Conservation (phyloP, 2,797 vertebrate species). For the Helicolenus hilgendorfi region DNA sequence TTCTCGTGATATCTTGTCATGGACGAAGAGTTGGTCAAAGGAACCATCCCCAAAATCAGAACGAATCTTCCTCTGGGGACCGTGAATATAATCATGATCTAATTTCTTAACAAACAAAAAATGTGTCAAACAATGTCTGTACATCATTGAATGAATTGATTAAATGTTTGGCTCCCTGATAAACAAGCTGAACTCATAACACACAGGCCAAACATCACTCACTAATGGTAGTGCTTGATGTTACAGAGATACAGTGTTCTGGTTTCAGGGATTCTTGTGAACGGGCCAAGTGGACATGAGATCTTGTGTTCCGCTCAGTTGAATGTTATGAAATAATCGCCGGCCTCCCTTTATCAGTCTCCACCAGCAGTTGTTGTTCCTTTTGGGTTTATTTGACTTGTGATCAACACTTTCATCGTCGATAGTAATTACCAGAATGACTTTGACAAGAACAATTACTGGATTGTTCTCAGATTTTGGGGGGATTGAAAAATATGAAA, state of each 20-base stretch:
- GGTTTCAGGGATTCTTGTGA: constrained; percentile 29
- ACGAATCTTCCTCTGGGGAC: neutral
- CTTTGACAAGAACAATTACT: neutral
- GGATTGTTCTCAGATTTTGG: neutral
- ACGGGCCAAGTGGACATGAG: constrained; percentile 19
- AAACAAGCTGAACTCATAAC: neutral
- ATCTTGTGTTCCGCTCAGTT: neutral
- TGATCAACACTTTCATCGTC: neutral
- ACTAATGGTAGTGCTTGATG: neutral
- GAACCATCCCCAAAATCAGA: neutral
- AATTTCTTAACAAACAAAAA: neutral
- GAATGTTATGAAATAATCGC: constrained; percentile 10
- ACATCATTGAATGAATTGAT: neutral
- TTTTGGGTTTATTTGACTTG: neutral
- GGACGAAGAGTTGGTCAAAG: neutral
- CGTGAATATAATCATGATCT: neutral
- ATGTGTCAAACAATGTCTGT: neutral
- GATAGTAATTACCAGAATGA: neutral
- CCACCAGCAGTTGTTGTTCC: neutral
- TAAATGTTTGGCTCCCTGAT: neutral
- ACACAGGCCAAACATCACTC: neutral
- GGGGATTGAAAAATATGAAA: neutral
- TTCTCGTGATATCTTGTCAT: neutral
- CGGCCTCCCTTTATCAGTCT: neutral
- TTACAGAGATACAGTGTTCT: neutral